Evolutionary conservation across 2,888 invertebrate species (phyloP).

Genomic region (Scaeva pyrastri): DNA sequence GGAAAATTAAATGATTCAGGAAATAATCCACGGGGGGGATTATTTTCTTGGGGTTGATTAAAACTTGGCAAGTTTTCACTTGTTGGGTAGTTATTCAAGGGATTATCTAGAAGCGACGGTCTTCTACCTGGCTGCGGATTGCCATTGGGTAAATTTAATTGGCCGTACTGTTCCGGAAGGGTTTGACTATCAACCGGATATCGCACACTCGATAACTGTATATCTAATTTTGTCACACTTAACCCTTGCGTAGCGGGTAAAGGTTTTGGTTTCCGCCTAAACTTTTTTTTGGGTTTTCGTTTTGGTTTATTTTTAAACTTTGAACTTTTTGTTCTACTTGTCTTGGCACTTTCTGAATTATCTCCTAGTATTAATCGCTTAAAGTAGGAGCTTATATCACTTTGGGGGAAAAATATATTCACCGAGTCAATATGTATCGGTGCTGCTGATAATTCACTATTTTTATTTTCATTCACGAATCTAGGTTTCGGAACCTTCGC

Average conservation of each 20-base stretch:
- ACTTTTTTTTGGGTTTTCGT: background rate
- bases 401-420: conserved; percentile 28
- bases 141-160: background rate
- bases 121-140: background rate
- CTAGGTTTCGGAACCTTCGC: conserved; percentile 25
- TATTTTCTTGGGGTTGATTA: background rate
- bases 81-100: background rate
- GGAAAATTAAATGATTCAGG: background rate
- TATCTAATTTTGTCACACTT: background rate
- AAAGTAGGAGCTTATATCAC: conserved; percentile 3
- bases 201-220: background rate
- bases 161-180: background rate
- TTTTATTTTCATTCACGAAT: background rate
- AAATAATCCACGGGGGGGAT: background rate
- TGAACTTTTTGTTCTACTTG: background rate
- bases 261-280: background rate
- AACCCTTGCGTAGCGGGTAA: background rate
- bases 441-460: background rate
- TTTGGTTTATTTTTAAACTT: background rate
- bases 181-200: background rate
- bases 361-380: background rate
- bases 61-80: background rate
- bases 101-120: too few relatives aligned
- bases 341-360: background rate
- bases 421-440: background rate